Percentiles rank a stretch among this genome's conserved stretches.
Evolutionary conservation across 1,140 invertebrate species (phyloP).

Genomic region (Platyura marginata): DNA sequence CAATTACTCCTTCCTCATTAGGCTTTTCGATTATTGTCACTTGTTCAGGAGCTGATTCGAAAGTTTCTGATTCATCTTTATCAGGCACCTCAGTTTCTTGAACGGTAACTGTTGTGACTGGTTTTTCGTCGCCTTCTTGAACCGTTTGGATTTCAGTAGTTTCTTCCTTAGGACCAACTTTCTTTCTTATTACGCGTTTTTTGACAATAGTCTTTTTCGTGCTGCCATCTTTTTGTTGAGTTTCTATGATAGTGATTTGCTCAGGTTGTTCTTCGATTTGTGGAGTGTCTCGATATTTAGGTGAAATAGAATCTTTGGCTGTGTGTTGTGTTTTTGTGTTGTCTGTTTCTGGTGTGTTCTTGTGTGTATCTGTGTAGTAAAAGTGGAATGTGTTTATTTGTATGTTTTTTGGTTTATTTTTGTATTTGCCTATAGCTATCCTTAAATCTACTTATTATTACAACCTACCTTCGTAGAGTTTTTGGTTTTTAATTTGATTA

Average conservation of each 20-base stretch:
- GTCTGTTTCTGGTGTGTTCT: constrained; percentile 28
- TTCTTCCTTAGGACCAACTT: constrained; percentile 14
- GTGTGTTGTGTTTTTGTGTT: constrained; percentile 22
- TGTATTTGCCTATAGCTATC: neutral
- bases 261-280: constrained; percentile 15
- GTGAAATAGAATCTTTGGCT: constrained; percentile 13
- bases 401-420: neutral
- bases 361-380: constrained; percentile 25
- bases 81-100: constrained; percentile 12
- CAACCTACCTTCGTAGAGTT: neutral
- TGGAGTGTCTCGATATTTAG: constrained; percentile 6
- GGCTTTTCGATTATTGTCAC: constrained; percentile 7
- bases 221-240: constrained; percentile 13
- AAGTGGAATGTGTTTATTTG: constrained; percentile 6
- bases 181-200: constrained; percentile 15
- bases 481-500: neutral
- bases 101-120: constrained; percentile 12
- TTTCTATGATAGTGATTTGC: constrained; percentile 24
- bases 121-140: constrained; percentile 20
- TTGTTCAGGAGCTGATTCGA: constrained; percentile 12
- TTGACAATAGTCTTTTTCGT: constrained; percentile 21
- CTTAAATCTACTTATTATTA: neutral
- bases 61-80: constrained; percentile 7
- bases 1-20: constrained; percentile 7
- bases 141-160: constrained; percentile 20